These are phyloP conservation scores for Reinhardtius hippoglossoides DNA, from an alignment of 2,113 vertebrate species.

Conservation along the genomic window DNA sequence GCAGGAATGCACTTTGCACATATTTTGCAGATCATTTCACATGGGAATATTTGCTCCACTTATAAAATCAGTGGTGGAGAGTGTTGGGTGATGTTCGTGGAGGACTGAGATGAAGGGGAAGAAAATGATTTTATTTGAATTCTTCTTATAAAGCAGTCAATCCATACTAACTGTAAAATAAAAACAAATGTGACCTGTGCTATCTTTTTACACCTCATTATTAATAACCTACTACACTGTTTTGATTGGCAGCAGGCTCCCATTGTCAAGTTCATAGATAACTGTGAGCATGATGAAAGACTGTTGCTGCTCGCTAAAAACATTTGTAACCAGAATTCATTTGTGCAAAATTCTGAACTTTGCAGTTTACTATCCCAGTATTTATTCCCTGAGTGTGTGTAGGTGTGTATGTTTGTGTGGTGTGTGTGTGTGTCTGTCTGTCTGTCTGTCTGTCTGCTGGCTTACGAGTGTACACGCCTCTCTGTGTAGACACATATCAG, in stretches of 20 bases:
- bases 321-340: not conserved
- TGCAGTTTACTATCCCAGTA: constrained; percentile 10
- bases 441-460: constrained; percentile 44
- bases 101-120: constrained; percentile 17
- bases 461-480: constrained; percentile 23
- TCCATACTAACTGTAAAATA: constrained; percentile 36
- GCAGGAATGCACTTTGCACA: constrained; percentile 69
- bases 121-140: constrained; percentile 60
- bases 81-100: constrained; percentile 70
- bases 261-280: constrained; percentile 32
- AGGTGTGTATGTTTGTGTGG: not conserved
- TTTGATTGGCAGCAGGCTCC: constrained; percentile 37
- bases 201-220: constrained; percentile 41
- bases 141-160: constrained; percentile 39
- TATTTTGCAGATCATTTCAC: constrained; percentile 66
- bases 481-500: constrained; percentile 59
- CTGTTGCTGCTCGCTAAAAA: not conserved
- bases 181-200: constrained; percentile 29
- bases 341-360: constrained; percentile 20
- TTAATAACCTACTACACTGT: constrained; percentile 36
- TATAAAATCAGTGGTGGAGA: constrained; percentile 41
- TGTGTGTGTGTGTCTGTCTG: constrained; percentile 13
- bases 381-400: constrained; percentile 28
- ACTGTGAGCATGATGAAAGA: not conserved
- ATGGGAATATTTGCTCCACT: constrained; percentile 75